A percentile compares a stretch with the other conserved stretches of the same genome.
phyloP scores from a whole-genome alignment of 1,140 invertebrate genomes.

The Megalopta genalis region DNA sequence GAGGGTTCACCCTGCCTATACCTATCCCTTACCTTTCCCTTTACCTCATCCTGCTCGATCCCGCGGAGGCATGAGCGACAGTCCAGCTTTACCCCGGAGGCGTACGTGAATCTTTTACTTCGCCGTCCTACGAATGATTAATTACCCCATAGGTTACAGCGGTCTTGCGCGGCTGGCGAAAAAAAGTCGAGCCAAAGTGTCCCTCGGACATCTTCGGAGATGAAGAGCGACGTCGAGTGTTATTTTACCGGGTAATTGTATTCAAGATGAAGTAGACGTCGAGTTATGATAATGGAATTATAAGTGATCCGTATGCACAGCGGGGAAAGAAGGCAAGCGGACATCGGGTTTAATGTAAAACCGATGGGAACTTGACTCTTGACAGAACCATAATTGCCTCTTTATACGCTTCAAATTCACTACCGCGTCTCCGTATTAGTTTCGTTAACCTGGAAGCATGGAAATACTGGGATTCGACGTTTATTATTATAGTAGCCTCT shows the following conservation, averaged over 20 bases:
- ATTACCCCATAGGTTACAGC: constrained; percentile 42
- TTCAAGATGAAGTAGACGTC: background rate
- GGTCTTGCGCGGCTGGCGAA: constrained; percentile 25
- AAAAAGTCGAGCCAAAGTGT: constrained; percentile 36
- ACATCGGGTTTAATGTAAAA: too few relatives aligned
- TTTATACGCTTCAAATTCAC: too few relatives aligned
- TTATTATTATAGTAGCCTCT: too few relatives aligned
- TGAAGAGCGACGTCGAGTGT: constrained; percentile 3
- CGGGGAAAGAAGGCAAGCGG: background rate
- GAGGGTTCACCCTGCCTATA: constrained; percentile 55
- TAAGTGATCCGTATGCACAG: background rate
- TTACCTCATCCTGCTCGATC: constrained; percentile 36
- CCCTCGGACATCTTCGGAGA: background rate
- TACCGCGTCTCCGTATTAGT: too few relatives aligned
- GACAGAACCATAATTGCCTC: too few relatives aligned
- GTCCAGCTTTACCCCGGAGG: constrained; percentile 50
- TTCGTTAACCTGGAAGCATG: too few relatives aligned
- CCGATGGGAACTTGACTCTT: background rate
- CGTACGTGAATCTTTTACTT: constrained; percentile 59
- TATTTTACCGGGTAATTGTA: constrained; percentile 25
- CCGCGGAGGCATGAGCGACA: constrained; percentile 29
- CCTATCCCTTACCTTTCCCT: constrained; percentile 44
- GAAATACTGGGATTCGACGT: too few relatives aligned
- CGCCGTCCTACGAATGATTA: constrained; percentile 54
- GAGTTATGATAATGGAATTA: constrained; percentile 17